These are phyloP conservation scores for Recurvirostra avosetta DNA, from an alignment of 2,113 vertebrate species.

Conservation along the genomic window DNA sequence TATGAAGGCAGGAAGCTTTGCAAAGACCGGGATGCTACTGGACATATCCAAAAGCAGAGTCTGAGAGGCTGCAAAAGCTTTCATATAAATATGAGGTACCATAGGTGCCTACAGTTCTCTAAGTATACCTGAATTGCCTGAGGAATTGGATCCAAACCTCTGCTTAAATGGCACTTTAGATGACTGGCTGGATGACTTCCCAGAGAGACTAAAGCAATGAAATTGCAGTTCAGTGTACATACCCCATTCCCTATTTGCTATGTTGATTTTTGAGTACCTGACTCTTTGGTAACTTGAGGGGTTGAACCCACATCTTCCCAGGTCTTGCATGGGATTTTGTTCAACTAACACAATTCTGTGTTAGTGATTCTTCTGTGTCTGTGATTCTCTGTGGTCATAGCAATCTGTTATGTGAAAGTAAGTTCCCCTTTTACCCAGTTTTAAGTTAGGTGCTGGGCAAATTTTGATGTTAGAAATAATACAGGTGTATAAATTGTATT, in stretches of 20 bases:
- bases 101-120: background rate
- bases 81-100: background rate
- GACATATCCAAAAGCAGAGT: background rate
- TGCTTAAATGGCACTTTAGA: background rate
- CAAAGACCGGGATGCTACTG: background rate
- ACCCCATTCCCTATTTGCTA: background rate
- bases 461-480: background rate
- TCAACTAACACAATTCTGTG: background rate
- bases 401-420: background rate
- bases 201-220: background rate
- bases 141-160: background rate
- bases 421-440: background rate
- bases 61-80: background rate
- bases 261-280: background rate
- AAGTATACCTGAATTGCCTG: background rate
- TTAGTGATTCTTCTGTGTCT: too few species aligned
- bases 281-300: background rate
- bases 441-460: background rate
- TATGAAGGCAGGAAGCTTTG: background rate
- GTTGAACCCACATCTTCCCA: background rate
- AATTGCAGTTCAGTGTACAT: background rate
- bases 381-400: background rate
- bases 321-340: background rate
- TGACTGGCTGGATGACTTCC: background rate
- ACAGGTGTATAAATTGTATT: background rate